Evolutionary conservation across 2,888 invertebrate genomes (phyloP).

Genomic region (Andrena bucephala): DNA sequence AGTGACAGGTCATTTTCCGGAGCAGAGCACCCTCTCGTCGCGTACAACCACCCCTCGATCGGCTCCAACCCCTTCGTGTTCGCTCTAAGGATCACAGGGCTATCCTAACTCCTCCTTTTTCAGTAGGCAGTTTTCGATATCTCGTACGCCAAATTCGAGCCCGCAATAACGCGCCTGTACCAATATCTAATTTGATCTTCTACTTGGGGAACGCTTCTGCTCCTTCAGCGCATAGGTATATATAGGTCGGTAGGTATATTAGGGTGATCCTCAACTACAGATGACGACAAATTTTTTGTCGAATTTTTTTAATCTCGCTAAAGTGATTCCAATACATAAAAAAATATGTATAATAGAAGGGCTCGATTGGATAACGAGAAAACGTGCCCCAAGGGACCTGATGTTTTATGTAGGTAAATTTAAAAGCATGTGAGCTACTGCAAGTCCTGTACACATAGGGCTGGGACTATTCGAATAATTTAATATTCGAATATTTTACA

Average conservation of each 20-base stretch:
- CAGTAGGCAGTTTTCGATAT: constrained; percentile 76
- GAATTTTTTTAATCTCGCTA: too few species aligned
- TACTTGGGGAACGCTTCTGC: constrained; percentile 26
- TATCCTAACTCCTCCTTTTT: constrained; percentile 66
- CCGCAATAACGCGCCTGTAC: constrained; percentile 77
- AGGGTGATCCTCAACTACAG: too few species aligned
- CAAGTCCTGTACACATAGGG: too few species aligned
- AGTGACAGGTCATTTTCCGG: constrained; percentile 85
- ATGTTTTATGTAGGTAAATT: too few species aligned
- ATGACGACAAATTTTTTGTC: too few species aligned
- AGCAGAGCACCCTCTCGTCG: constrained; percentile 79
- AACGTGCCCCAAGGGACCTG: too few species aligned
- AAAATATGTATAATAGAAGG: too few species aligned
- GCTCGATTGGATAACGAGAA: too few species aligned
- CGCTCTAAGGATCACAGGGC: constrained; percentile 70
- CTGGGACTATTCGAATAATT: too few species aligned
- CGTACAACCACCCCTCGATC: constrained; percentile 62
- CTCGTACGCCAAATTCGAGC: constrained; percentile 74
- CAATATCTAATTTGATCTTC: constrained; percentile 79
- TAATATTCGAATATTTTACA: too few species aligned
- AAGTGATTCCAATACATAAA: too few species aligned
- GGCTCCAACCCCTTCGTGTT: constrained; percentile 60
- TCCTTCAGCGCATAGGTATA: background rate
- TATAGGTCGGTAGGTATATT: background rate
- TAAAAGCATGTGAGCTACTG: too few species aligned